A percentile compares a stretch with the other conserved stretches of the same genome.
Evolutionary conservation across 2,113 vertebrate species (phyloP).

Genomic region (Dolichallabes microphthalmus): DNA sequence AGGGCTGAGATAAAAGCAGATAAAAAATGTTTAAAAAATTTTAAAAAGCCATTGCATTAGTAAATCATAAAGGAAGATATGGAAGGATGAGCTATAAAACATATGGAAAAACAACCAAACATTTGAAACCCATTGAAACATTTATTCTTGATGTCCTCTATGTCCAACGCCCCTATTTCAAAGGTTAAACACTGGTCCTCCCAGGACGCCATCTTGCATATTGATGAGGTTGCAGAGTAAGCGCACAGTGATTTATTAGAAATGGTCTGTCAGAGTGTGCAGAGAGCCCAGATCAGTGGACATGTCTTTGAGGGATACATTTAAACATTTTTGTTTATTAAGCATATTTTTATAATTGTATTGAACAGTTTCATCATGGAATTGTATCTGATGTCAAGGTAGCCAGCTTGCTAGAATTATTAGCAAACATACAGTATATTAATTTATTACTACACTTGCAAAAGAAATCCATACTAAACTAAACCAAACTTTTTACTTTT

Average conservation of each 20-base stretch:
- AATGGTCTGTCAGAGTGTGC: neutral
- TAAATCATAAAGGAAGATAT: neutral
- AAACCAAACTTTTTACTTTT: neutral
- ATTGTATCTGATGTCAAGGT: neutral
- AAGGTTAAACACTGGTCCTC: constrained; percentile 14
- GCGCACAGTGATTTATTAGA: constrained; percentile 23
- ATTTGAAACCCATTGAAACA: neutral
- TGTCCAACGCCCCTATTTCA: neutral
- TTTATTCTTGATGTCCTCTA: neutral
- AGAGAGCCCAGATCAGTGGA: neutral
- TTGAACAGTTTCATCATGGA: neutral
- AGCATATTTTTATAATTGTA: neutral
- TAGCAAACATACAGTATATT: neutral
- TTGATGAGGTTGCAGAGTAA: constrained; percentile 35
- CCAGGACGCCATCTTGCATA: constrained; percentile 9
- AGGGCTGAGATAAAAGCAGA: neutral
- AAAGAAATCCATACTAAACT: neutral
- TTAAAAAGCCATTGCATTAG: neutral
- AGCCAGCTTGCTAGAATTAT: neutral
- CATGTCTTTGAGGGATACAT: neutral
- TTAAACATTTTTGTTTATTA: neutral
- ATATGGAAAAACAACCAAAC: neutral
- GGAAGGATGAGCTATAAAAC: neutral
- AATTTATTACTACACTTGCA: neutral
- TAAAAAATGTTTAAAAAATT: neutral